phyloP scores from a whole-genome alignment of 2,797 vertebrate genomes.

The Propithecus deckenii region DNA sequence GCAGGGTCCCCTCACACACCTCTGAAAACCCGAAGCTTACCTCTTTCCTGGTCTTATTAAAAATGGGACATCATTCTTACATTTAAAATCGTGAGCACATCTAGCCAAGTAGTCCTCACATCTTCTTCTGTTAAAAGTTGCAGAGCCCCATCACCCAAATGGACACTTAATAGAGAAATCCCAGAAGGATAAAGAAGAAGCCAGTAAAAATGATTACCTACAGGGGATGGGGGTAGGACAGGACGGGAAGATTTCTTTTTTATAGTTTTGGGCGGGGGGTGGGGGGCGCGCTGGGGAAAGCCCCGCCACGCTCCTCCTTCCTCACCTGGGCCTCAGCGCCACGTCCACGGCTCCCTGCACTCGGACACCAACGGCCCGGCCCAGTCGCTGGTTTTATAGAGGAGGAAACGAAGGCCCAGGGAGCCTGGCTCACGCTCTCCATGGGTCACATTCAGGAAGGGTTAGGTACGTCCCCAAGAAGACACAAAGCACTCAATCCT shows the following conservation, averaged over 20 bases:
- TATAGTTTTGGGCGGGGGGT: background rate
- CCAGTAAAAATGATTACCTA: background rate
- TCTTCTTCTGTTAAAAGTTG: background rate
- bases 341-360: background rate
- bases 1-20: background rate
- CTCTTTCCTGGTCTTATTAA: background rate
- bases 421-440: background rate
- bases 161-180: background rate
- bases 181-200: background rate
- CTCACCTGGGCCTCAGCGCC: fast-evolving
- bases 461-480: constrained; percentile 23
- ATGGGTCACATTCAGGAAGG: background rate
- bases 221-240: fast-evolving
- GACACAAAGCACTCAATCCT: constrained; percentile 38
- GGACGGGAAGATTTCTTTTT: background rate
- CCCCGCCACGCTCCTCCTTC: fast-evolving
- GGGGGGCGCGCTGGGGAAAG: too few species aligned
- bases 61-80: background rate
- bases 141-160: background rate
- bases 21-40: background rate
- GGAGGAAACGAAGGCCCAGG: background rate
- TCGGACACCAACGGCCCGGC: too few species aligned
- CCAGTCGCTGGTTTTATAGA: background rate
- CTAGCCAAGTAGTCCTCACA: background rate
- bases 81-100: background rate